A percentile compares a stretch with the other conserved stretches of the same genome.
phyloP scores from a whole-genome alignment of 2,888 invertebrate genomes.

The Cyclophora punctaria region DNA sequence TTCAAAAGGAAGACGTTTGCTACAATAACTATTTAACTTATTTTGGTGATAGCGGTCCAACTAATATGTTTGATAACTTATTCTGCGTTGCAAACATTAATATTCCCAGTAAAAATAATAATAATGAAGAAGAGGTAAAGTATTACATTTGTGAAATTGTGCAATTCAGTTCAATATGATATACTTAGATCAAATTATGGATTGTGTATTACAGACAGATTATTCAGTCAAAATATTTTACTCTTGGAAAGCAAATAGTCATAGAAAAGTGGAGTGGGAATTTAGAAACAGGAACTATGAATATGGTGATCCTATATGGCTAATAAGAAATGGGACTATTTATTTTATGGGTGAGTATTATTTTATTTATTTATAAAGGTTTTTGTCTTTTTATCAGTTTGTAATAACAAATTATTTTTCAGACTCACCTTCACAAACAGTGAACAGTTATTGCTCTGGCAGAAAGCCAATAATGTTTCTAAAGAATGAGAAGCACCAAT shows the following conservation, averaged over 20 bases:
- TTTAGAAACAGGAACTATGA: slow-evolving; percentile 40
- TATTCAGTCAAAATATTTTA: not conserved
- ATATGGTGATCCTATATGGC: slow-evolving; percentile 48
- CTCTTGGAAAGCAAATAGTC: slow-evolving; percentile 4
- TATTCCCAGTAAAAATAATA: slow-evolving; percentile 40
- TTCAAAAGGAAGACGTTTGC: slow-evolving; percentile 23
- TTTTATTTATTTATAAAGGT: not conserved
- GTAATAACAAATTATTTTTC: slow-evolving; percentile 21
- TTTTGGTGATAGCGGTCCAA: slow-evolving; percentile 16
- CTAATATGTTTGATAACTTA: slow-evolving; percentile 33
- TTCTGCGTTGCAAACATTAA: slow-evolving; percentile 60
- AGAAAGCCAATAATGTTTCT: slow-evolving; percentile 47
- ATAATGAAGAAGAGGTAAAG: slow-evolving; percentile 30
- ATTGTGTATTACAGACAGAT: slow-evolving; percentile 7
- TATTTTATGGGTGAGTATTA: slow-evolving; percentile 40
- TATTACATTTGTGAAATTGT: slow-evolving; percentile 11
- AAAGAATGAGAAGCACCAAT: slow-evolving; percentile 39
- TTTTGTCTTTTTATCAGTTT: slow-evolving; percentile 1
- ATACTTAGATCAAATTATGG: no score
- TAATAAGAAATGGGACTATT: slow-evolving; percentile 42
- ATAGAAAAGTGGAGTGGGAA: slow-evolving; percentile 6
- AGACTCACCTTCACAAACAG: slow-evolving; percentile 47
- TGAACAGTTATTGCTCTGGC: slow-evolving; percentile 51
- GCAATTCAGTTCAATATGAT: no score
- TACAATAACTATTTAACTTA: slow-evolving; percentile 22